Base-by-base conservation (phyloP, 2,888 invertebrate species). In the Eulithis prunata region DNA sequence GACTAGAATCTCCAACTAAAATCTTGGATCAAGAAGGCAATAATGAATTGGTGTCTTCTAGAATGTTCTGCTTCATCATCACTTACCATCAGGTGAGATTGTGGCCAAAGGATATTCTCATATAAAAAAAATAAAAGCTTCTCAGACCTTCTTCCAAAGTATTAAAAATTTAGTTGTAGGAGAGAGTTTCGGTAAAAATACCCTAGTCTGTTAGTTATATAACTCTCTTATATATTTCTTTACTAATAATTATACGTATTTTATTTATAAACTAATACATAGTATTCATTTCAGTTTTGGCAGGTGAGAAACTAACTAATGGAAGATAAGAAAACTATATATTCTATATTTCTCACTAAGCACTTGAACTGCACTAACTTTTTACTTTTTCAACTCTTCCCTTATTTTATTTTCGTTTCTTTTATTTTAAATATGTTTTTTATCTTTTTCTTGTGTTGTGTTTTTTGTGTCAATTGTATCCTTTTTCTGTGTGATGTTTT, bases 231-330 rank as follows among this genome's bases (percentile, higher is more conserved):
- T 41, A 11, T 32, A 32, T 32, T 32, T 41, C 8, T 41, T 41
- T 11, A 41, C 41, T 41, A 41, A 41, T 41, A 41, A 54, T 41
- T 64, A 60, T 43, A 49, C 21, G 6, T 54, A 57, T 41, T 56
- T 56, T 57, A 6, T 56, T 56, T 57, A 6, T 59, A 53, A 62
- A 68, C 68, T 66, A 67, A 68, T 3, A 32, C n/a, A n/a, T 68
- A 41, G 63, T 78, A 46, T 85, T 81, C 84, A 71, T 86, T 86
- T 78, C 86, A 86, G 86, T 84, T 57, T 49, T 80, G 69, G 68
- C 82, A 84, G 86, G 83, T 85, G 81, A 84, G 78, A 69, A 74
- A 74, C 67, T 77, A 76, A 75, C 75, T 60, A 66, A 72, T 65
- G 69, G 75, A 70, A 73, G 70, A 70, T 75, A 28, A 64, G 56